phyloP scores from a whole-genome alignment of 2,888 invertebrate genomes.

The Pycnomerus fuliginosus region DNA sequence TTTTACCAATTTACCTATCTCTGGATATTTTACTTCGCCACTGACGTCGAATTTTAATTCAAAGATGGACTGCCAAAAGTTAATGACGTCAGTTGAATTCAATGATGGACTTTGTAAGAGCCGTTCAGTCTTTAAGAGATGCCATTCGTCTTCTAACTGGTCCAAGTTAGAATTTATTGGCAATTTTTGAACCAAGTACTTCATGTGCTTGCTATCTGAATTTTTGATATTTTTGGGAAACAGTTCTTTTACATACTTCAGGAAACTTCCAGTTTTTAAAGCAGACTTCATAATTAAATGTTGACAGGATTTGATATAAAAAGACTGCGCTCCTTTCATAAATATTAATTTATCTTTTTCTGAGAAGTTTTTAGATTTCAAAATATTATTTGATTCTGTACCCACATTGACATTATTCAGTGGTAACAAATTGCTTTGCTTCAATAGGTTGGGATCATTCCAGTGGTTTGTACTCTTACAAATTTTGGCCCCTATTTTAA shows the following conservation, averaged over 20 bases:
- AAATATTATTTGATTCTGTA: neutral
- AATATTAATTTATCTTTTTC: neutral
- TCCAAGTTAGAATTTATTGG: neutral
- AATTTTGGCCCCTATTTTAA: neutral
- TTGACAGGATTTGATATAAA: neutral
- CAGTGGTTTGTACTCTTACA: neutral
- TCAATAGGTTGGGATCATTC: neutral
- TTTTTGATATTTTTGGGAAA: neutral
- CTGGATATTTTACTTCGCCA: neutral
- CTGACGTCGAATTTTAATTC: neutral
- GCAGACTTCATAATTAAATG: neutral
- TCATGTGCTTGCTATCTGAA: neutral
- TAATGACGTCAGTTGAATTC: too few relatives aligned
- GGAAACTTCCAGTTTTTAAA: neutral
- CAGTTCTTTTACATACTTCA: neutral
- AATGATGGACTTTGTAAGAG: too few relatives aligned
- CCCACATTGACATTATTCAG: neutral
- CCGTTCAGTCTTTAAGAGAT: neutral
- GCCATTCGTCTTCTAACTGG: neutral
- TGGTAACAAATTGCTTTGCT: neutral
- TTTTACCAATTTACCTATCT: neutral
- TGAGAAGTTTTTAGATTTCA: neutral
- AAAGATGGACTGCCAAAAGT: neutral
- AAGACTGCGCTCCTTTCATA: neutral
- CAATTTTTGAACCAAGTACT: neutral